These are phyloP conservation scores for Yponomeuta cagnagella DNA, from an alignment of 2,888 invertebrate genomes.

Conservation along the genomic window DNA sequence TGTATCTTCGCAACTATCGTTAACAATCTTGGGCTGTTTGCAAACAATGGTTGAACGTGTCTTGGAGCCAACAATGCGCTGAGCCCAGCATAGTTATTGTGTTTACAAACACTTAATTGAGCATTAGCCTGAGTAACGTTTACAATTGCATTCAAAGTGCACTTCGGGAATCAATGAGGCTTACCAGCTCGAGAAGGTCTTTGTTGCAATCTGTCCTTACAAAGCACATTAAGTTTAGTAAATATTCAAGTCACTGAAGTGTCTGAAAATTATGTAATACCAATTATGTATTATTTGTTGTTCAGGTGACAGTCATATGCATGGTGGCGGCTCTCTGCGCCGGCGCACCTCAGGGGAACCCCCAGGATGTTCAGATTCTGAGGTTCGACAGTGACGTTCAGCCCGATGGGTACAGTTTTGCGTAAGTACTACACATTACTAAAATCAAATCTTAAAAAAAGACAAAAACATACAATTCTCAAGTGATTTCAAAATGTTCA, in stretches of 20 bases:
- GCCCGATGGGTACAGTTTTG: conserved; percentile 79
- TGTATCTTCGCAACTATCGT: conserved; percentile 15
- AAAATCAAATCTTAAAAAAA: background rate
- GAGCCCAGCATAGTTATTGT: conserved; percentile 2
- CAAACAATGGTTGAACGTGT: conserved; percentile 30
- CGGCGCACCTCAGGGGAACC: conserved; percentile 53
- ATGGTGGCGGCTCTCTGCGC: conserved; percentile 51
- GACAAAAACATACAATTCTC: background rate
- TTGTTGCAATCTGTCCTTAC: background rate
- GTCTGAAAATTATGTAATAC: too few species aligned
- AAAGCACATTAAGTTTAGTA: background rate
- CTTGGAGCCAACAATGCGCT: conserved; percentile 19
- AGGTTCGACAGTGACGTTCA: conserved; percentile 79
- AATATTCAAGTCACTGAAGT: too few species aligned
- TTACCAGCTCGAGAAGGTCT: background rate
- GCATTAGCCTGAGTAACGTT: background rate
- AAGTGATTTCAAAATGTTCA: background rate
- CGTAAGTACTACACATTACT: conserved; percentile 55
- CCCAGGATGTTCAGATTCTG: conserved; percentile 71
- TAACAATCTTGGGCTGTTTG: background rate
- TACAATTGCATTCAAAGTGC: background rate
- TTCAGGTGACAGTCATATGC: conserved; percentile 50
- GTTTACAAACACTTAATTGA: conserved; percentile 4
- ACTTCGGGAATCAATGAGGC: background rate
- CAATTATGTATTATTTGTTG: background rate